phyloP scores from a whole-genome alignment of 2,113 vertebrate genomes.

The Pardalotus punctatus region DNA sequence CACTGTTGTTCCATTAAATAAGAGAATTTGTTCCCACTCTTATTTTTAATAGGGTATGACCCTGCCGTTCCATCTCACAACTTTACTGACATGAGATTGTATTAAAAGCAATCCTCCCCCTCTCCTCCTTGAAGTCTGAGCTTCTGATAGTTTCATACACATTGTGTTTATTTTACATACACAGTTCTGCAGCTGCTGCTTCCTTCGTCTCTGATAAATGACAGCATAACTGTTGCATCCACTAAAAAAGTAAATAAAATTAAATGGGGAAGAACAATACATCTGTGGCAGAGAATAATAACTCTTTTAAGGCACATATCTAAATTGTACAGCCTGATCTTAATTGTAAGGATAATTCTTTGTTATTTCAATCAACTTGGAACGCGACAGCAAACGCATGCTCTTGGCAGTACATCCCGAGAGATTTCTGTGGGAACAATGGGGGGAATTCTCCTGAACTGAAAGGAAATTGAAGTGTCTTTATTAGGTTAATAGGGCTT shows the following conservation, averaged over 20 bases:
- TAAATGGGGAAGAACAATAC: conserved; percentile 39
- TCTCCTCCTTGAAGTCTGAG: conserved; percentile 20
- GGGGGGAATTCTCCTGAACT: conserved; percentile 16
- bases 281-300: conserved; percentile 16
- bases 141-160: not conserved
- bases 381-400: not conserved
- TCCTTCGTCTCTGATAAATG: conserved; percentile 30
- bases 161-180: not conserved
- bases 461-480: not conserved
- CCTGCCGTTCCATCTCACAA: conserved; percentile 7
- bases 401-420: conserved; percentile 25
- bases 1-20: conserved; percentile 47
- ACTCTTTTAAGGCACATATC: conserved; percentile 31
- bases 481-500: conserved; percentile 43
- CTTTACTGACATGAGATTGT: conserved; percentile 35
- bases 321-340: conserved; percentile 58
- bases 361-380: conserved; percentile 55
- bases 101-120: conserved; percentile 14
- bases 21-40: conserved; percentile 35
- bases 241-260: conserved; percentile 63
- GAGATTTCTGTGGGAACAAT: conserved; percentile 48
- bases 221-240: conserved; percentile 35
- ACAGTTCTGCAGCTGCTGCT: conserved; percentile 12
- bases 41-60: conserved; percentile 54
- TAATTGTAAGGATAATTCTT: conserved; percentile 58